Evolutionary conservation across 2,113 vertebrate species (phyloP), one percentile per base, ranked within the genome.

Genomic region (Xenopus laevis): DNA sequence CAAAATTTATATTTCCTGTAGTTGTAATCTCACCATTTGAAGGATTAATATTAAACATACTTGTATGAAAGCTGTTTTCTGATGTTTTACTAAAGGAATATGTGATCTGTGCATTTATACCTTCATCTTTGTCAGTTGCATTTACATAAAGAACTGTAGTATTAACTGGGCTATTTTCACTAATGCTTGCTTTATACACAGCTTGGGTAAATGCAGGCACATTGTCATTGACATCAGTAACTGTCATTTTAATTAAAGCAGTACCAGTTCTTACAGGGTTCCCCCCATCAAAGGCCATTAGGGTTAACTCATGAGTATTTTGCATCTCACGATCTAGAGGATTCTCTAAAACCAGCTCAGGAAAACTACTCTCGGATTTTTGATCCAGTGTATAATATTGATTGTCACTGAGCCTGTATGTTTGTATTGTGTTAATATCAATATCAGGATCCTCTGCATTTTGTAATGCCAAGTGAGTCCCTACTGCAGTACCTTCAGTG

Each of bases 51-150:
- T 71, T 72, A 78, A 95, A 94, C 23, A 86, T 58, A 11, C 78
- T 93, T 20, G 86, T 60, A 12, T 79, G 8, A 40, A 80, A 0
- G 86, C 8, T 81, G 33, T 86, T 84, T 62, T 87, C 83, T 0
- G 89, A 86, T 50, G 87, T 85, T 6, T 88, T 84, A 69, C 85
- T 89, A 65, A 92, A 92, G 13, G 86, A 84, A 67, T 92, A 94
- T 1, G 59, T 79, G 10, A 91, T 75, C 27, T 82, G 72, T 0
- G 83, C 79, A 71, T 91, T 85, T 7, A 79, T 18, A 3, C 83
- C 86, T 23, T 86, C 71, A 77, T 91, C 91, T 15, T 71, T 74
- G 64, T 92, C 91, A 10, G 81, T 78, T 1, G 87, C 88, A 21
- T 65, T 85, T 1, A 89, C 79, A 2, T n/a, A 52, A 0, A 81